Percentiles rank a stretch among this genome's conserved stretches.
phyloP scores from a whole-genome alignment of 2,113 vertebrate species.

The Hystrix cristata region DNA sequence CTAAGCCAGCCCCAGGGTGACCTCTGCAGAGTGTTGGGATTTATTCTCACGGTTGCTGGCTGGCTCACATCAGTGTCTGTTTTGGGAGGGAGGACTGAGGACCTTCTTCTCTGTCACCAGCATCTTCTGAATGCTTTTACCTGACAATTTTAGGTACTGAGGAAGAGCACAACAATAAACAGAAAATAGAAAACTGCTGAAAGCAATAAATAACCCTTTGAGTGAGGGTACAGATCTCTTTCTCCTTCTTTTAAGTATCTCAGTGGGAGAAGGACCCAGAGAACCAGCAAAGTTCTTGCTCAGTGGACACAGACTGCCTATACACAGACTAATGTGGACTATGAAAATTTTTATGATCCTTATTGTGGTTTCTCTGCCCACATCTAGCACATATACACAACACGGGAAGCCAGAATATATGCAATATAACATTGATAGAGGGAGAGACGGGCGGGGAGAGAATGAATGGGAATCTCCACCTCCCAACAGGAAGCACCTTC shows the following conservation, averaged over 20 bases:
- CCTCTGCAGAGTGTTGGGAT: neutral
- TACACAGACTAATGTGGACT: neutral
- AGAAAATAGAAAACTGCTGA: slow-evolving; percentile 37
- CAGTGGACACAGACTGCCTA: neutral
- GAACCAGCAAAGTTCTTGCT: neutral
- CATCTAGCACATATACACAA: neutral
- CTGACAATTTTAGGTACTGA: neutral
- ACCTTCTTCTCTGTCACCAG: neutral
- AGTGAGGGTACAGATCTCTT: neutral
- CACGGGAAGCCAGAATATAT: neutral
- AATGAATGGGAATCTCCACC: neutral
- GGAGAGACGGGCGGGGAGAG: neutral
- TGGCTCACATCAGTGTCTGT: neutral
- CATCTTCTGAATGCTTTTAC: neutral
- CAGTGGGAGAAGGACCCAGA: neutral
- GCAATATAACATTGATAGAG: neutral
- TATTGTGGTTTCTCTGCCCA: neutral
- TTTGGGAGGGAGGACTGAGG: neutral
- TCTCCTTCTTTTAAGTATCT: neutral
- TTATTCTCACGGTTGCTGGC: neutral
- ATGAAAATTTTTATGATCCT: neutral
- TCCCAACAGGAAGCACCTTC: slow-evolving; percentile 32
- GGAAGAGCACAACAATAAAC: neutral
- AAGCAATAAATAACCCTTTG: neutral
- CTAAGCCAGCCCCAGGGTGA: neutral